Percentiles rank a stretch among this genome's conserved stretches.
These are phyloP conservation scores for Sebastes fasciatus DNA, from an alignment of 2,113 vertebrate genomes.

Conservation along the genomic window DNA sequence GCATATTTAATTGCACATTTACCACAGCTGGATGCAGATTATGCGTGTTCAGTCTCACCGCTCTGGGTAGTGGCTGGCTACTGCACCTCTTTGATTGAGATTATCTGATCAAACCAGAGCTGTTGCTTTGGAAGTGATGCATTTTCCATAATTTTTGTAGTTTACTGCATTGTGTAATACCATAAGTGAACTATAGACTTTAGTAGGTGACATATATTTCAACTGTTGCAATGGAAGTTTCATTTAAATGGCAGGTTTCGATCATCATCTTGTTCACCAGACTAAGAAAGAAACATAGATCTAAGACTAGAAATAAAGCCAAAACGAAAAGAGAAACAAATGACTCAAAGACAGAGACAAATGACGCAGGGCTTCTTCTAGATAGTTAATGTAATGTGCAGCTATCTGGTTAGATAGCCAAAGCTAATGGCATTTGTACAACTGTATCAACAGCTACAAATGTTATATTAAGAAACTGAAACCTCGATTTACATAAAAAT, in stretches of 20 bases:
- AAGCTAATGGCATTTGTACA: not conserved
- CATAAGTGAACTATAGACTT: not conserved
- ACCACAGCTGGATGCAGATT: too few species aligned
- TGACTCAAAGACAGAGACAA: not conserved
- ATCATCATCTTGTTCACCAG: not conserved
- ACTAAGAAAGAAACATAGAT: not conserved
- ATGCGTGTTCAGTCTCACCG: too few species aligned
- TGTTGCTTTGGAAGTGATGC: too few species aligned
- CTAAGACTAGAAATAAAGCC: not conserved
- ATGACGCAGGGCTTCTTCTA: not conserved
- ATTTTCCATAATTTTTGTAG: too few species aligned
- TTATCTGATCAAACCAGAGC: too few species aligned
- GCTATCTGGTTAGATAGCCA: not conserved
- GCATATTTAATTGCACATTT: too few species aligned
- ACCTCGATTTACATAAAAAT: not conserved
- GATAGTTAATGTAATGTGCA: not conserved
- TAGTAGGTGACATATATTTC: not conserved
- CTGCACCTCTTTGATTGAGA: too few species aligned
- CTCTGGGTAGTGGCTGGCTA: too few species aligned
- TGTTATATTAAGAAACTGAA: not conserved
- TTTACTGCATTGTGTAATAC: not conserved
- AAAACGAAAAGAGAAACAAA: not conserved
- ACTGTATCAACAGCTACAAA: not conserved
- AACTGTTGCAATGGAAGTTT: not conserved
- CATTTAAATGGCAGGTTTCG: not conserved